Conservation (phyloP, 1,140 invertebrate genomes). For the Drosophila pseudoobscura region DNA sequence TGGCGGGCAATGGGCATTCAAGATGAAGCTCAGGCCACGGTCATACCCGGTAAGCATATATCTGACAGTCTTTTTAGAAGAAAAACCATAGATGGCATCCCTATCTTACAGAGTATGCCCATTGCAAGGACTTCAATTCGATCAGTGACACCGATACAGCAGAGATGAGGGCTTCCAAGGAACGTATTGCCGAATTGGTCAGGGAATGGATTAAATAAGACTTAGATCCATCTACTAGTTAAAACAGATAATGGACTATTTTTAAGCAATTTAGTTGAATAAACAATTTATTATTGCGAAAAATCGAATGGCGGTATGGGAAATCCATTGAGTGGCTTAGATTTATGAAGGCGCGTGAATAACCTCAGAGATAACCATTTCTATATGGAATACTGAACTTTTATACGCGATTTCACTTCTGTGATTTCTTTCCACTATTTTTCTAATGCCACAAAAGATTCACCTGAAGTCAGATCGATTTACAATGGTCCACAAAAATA, state of each 20-base stretch:
- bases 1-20: constrained; percentile 87
- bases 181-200: constrained; percentile 65
- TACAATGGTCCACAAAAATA: constrained; percentile 8
- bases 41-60: constrained; percentile 63
- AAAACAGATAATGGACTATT: neutral
- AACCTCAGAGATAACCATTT: no score
- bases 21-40: constrained; percentile 55
- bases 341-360: no score
- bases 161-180: constrained; percentile 83
- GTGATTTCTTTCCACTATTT: constrained; percentile 24
- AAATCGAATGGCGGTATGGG: no score
- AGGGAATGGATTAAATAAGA: constrained; percentile 68
- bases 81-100: neutral
- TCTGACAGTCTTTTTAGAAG: neutral
- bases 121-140: constrained; percentile 87
- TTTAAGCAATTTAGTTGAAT: neutral
- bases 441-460: constrained; percentile 13
- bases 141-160: constrained; percentile 83
- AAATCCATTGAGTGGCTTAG: no score
- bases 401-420: no score
- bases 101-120: constrained; percentile 85
- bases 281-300: no score
- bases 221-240: neutral
- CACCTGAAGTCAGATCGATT: constrained; percentile 25
- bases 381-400: no score